These are phyloP conservation scores for Promerops cafer DNA, from an alignment of 2,113 vertebrate genomes.

Conservation along the genomic window DNA sequence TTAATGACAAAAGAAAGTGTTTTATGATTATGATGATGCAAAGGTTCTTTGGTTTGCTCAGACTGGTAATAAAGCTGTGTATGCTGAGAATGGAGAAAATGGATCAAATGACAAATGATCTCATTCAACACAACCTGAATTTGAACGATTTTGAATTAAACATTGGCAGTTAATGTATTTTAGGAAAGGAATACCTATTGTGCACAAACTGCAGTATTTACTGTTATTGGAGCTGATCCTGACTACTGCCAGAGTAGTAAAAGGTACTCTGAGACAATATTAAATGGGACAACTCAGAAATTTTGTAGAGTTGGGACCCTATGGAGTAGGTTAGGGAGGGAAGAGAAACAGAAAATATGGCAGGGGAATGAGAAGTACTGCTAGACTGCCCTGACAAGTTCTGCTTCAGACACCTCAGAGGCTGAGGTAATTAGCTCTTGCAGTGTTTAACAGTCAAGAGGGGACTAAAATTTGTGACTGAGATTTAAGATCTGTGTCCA, in stretches of 20 bases:
- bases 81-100: constrained; percentile 11
- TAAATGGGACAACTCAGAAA: background rate
- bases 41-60: constrained; percentile 21
- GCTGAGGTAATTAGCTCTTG: background rate
- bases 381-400: background rate
- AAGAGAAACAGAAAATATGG: background rate
- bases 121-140: background rate
- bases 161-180: background rate
- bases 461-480: background rate
- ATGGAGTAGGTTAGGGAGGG: background rate
- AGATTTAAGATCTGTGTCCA: background rate
- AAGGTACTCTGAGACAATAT: background rate
- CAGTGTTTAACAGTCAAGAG: background rate
- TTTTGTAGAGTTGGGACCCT: background rate
- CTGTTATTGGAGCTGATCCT: background rate
- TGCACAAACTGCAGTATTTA: background rate
- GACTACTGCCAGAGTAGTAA: background rate
- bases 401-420: background rate
- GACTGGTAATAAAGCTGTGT: constrained; percentile 11
- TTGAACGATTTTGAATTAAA: constrained; percentile 12
- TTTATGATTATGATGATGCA: constrained; percentile 50
- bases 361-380: background rate
- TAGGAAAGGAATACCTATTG: background rate
- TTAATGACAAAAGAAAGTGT: constrained; percentile 53
- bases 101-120: background rate